Conservation (phyloP, 2,888 invertebrate species). For the Drosophila tanythrix region DNA sequence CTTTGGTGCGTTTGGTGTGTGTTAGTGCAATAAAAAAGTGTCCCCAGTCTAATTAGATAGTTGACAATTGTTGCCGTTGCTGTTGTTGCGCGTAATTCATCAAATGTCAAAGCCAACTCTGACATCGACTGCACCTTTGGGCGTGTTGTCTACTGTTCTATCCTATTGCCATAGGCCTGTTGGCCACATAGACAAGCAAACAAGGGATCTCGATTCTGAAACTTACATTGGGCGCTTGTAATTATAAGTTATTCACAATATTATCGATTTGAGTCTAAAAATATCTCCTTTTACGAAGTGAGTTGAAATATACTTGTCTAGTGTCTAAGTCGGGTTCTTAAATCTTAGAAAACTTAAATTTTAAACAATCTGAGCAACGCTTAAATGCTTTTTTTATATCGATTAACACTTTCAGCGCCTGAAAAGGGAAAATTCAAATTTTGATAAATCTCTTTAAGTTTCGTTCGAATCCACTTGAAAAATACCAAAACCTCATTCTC, state of each 20-base stretch:
- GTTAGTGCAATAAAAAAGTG: constrained; percentile 72
- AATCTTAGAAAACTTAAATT: neutral
- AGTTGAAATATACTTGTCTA: neutral
- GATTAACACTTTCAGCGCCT: neutral
- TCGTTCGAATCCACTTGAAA: neutral
- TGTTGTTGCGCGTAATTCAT: constrained; percentile 70
- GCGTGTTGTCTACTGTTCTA: constrained; percentile 42
- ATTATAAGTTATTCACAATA: neutral
- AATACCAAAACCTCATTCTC: neutral
- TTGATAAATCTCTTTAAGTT: neutral
- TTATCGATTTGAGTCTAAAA: neutral
- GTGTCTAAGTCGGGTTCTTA: neutral
- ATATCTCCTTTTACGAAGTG: neutral
- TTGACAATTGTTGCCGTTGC: constrained; percentile 53
- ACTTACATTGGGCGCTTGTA: neutral
- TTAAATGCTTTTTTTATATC: neutral
- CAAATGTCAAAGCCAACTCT: constrained; percentile 71
- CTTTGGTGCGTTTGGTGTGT: constrained; percentile 43
- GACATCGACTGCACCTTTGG: constrained; percentile 70
- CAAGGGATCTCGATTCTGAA: constrained; percentile 22
- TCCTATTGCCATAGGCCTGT: constrained; percentile 38
- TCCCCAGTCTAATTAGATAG: constrained; percentile 79
- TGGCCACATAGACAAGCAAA: constrained; percentile 1
- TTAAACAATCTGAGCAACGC: neutral
- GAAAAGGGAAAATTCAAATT: neutral